Evolutionary conservation across 2,797 vertebrate genomes (phyloP).

Genomic region (Coregonus suidteri): DNA sequence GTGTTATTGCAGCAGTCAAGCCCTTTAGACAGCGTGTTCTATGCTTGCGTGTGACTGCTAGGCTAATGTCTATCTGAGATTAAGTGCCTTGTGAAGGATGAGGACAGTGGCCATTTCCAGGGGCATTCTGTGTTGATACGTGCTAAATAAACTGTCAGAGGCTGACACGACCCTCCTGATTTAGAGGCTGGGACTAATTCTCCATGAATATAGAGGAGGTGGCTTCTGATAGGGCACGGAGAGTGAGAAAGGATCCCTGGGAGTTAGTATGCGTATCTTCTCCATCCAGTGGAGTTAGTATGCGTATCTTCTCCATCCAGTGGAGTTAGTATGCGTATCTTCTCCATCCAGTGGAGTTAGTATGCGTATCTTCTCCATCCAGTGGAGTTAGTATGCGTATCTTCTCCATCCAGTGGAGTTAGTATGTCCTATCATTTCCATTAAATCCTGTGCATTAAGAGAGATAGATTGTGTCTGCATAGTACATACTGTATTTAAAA

Average conservation of each 20-base stretch:
- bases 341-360: too few relatives aligned
- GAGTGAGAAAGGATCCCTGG: constrained; percentile 37
- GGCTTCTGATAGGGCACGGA: constrained; percentile 42
- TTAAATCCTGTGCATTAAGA: too few relatives aligned
- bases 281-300: too few relatives aligned
- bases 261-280: background rate
- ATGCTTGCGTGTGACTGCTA: background rate
- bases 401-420: too few relatives aligned
- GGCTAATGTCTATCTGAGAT: constrained; percentile 8
- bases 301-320: too few relatives aligned
- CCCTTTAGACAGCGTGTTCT: background rate
- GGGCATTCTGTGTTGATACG: constrained; percentile 49
- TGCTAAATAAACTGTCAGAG: constrained; percentile 53
- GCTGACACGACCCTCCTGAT: constrained; percentile 60
- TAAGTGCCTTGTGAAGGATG: constrained; percentile 33
- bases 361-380: too few relatives aligned
- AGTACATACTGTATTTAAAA: background rate
- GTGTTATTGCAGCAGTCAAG: background rate
- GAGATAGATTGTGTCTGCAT: background rate
- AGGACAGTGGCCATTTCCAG: constrained; percentile 49
- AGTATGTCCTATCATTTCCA: background rate
- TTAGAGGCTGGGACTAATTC: constrained; percentile 22
- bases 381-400: too few relatives aligned
- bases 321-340: too few relatives aligned
- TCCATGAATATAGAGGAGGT: constrained; percentile 21